These are phyloP conservation scores for Tiliacea citrago DNA, from an alignment of 2,888 invertebrate genomes.

Conservation along the genomic window DNA sequence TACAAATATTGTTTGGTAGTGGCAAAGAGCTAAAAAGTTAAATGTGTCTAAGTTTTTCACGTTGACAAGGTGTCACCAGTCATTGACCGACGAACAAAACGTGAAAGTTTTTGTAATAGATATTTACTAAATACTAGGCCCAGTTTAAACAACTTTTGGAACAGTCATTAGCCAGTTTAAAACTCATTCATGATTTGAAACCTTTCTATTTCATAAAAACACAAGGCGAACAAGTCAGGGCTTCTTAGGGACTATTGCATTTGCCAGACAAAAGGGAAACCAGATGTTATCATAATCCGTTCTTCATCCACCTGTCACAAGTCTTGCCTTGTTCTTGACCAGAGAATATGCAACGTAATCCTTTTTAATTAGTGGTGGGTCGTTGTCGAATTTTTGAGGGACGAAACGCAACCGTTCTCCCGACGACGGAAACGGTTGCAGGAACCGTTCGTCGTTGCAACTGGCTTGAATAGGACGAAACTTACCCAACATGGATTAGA, in stretches of 20 bases:
- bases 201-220: background rate
- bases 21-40: slow-evolving; percentile 35
- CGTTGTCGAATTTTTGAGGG: no score
- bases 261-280: background rate
- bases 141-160: slow-evolving; percentile 1
- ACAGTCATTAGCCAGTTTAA: background rate
- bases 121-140: background rate
- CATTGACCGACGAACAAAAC: slow-evolving; percentile 48
- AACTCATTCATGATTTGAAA: slow-evolving; percentile 18
- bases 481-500: no score
- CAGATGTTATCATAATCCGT: background rate
- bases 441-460: no score
- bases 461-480: no score
- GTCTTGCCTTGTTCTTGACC: background rate
- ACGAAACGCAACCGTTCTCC: no score
- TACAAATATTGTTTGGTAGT: slow-evolving; percentile 21
- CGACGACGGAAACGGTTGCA: no score
- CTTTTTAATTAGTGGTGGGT: no score
- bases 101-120: slow-evolving; percentile 20
- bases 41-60: slow-evolving; percentile 41
- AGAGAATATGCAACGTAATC: background rate
- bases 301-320: background rate
- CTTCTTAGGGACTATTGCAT: background rate
- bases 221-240: background rate
- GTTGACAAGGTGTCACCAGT: slow-evolving; percentile 38